Evolutionary conservation across 2,888 invertebrate species (phyloP), one percentile per base, ranked within the genome.

Genomic region (Erebia palarica): DNA sequence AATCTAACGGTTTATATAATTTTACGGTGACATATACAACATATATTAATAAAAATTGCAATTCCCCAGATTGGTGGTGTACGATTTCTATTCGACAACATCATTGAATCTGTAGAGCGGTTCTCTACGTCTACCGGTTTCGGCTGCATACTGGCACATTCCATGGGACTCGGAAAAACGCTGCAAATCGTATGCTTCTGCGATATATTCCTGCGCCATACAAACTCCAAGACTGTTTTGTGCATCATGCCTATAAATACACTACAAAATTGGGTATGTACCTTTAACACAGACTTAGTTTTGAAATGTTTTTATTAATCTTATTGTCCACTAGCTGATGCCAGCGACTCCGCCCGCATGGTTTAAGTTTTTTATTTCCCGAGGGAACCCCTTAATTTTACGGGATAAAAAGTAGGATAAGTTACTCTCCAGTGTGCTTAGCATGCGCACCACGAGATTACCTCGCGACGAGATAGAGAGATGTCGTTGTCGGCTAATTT

Each of bases 91-190:
- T 99, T 97, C 86, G 99, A 99, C 89, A 99, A 99, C 86, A 96
- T 99, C 36, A 97, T 99, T 78, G 99, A 99, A 90, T 98, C 98
- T 21, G 95, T 97, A 60, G 96, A 96, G 74, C 94, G 98, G 77
- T 99, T 96, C 87, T 96, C 97, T 69, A 96, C 95, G 16, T 97
- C 97, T 0, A 95, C 96, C 3, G 99, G 99, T 13, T 99, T 99
- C 87, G 99, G 99, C 14, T 99, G 99, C 86, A 99, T 99, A 80
- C 93, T 99, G 68, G 99, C 99, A 0, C 99, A 99, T 93, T 98
- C 98, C 60, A 99, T 99, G 99, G 99, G 99, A 1, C 94, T 99
- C 44, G 99, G 99, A n/a, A 99, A 99, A 93, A 99, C 99, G 0
- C 94, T 99, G 71, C 98, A 97, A 93, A 97, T 99, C 70, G 97